Conservation (phyloP, 2,113 vertebrate species). For the Hypomesus transpacificus region DNA sequence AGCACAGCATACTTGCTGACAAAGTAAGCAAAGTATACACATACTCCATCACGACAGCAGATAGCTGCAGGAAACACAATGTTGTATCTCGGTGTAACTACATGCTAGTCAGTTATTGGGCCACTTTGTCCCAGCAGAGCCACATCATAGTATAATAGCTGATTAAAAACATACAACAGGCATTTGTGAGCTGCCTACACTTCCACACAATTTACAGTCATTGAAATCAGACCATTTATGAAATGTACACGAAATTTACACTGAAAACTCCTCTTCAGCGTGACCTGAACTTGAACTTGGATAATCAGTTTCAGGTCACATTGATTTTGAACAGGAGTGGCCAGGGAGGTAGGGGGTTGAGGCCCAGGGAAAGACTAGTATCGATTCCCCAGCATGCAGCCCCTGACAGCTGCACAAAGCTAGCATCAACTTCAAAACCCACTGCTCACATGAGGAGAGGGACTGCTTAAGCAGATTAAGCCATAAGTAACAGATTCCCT, state of each 20-base stretch:
- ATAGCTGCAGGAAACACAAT: too few species aligned
- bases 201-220: too few species aligned
- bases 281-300: conserved; percentile 56
- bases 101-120: too few species aligned
- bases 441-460: conserved; percentile 31
- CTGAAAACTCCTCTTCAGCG: conserved; percentile 12
- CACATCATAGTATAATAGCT: neutral
- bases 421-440: conserved; percentile 20
- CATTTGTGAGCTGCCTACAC: neutral
- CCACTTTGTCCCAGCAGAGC: too few species aligned
- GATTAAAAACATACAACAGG: neutral
- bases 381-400: conserved; percentile 36
- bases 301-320: conserved; percentile 47
- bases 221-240: too few species aligned
- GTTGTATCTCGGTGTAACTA: too few species aligned
- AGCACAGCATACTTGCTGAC: too few species aligned
- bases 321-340: conserved; percentile 45
- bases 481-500: conserved; percentile 56
- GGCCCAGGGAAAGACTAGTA: conserved; percentile 36
- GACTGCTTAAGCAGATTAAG: conserved; percentile 55
- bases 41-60: too few species aligned
- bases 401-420: conserved; percentile 58
- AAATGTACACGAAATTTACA: neutral
- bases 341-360: conserved; percentile 3
- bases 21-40: too few species aligned